Evolutionary conservation across 2,113 vertebrate species (phyloP).

Genomic region (Microcebus lehilahytsara): DNA sequence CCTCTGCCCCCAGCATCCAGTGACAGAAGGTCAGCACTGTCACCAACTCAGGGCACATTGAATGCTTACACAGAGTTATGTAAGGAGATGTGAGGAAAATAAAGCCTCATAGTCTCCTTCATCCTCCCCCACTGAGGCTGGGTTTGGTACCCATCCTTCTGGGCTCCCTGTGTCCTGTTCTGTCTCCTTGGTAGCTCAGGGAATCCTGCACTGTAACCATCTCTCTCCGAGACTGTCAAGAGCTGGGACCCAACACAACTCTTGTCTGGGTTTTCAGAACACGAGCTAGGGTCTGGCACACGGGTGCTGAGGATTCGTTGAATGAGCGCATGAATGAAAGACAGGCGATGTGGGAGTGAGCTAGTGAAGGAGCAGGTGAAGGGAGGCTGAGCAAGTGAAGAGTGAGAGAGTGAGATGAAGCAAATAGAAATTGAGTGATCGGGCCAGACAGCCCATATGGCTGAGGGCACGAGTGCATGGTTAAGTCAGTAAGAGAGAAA

Average conservation of each 20-base stretch:
- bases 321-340: not conserved
- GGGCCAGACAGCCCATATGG: accelerated
- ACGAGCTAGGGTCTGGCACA: not conserved
- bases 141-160: not conserved
- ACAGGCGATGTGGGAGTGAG: not conserved
- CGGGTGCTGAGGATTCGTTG: not conserved
- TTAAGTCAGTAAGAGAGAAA: not conserved
- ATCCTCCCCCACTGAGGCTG: not conserved
- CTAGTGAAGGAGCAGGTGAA: no score
- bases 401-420: not conserved
- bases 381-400: not conserved
- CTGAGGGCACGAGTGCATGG: not conserved
- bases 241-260: not conserved
- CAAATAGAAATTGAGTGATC: not conserved
- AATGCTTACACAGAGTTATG: not conserved
- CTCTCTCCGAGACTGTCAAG: not conserved
- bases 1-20: not conserved
- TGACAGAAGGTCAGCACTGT: not conserved
- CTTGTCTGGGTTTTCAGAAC: not conserved
- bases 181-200: not conserved
- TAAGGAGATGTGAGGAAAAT: not conserved
- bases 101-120: not conserved
- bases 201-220: not conserved
- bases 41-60: accelerated
- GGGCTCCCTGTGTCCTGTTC: not conserved